A percentile compares a stretch with the other conserved stretches of the same genome.
Conservation (phyloP, 1,140 invertebrate species). For the Trinorchestia longiramus region DNA sequence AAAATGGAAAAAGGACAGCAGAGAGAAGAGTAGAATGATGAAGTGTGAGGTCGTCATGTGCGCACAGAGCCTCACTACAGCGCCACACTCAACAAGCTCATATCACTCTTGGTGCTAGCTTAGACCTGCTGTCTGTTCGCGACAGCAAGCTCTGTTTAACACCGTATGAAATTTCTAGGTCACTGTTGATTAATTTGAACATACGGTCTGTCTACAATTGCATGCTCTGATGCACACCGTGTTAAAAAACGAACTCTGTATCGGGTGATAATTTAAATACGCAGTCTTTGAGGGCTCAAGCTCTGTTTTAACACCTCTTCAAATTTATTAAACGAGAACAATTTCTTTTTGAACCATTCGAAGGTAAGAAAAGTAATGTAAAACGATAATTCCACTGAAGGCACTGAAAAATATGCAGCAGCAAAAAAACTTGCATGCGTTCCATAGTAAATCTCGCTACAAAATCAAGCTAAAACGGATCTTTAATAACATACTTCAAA, state of each 20-base stretch:
- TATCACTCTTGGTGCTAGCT: neutral
- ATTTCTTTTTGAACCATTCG: neutral
- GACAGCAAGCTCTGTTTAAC: constrained; percentile 39
- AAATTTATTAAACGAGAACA: neutral
- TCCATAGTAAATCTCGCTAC: neutral
- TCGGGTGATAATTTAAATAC: neutral
- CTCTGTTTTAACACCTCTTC: neutral
- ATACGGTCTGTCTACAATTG: neutral
- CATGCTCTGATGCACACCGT: too few relatives aligned
- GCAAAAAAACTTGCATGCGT: neutral
- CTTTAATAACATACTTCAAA: neutral
- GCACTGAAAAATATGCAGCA: neutral
- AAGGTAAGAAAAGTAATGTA: neutral
- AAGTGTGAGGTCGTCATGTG: neutral
- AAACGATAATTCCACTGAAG: neutral
- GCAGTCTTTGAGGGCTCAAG: neutral
- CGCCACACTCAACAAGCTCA: neutral
- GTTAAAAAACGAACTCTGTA: too few relatives aligned
- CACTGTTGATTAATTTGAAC: neutral
- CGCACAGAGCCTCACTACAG: neutral
- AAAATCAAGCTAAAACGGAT: neutral
- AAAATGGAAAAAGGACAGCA: neutral
- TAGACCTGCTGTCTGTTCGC: neutral
- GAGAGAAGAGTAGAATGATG: neutral
- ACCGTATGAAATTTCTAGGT: neutral